Percentiles rank a stretch among this genome's conserved stretches.
phyloP scores from a whole-genome alignment of 2,888 invertebrate species.

The Tanaodytes sp. region DNA sequence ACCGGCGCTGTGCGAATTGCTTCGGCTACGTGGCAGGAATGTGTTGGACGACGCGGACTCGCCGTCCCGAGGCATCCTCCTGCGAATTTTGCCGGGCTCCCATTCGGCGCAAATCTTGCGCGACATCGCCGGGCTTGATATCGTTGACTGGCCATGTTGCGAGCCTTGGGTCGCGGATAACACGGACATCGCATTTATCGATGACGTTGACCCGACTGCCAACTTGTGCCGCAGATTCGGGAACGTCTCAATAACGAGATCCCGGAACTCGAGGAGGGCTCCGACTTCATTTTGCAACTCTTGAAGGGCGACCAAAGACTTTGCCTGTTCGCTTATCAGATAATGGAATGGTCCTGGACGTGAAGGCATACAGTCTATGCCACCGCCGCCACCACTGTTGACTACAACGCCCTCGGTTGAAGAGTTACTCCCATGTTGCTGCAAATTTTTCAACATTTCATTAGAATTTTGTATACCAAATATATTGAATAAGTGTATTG shows the following conservation, averaged over 20 bases:
- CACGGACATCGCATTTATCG: constrained; percentile 70
- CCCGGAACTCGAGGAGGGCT: constrained; percentile 90
- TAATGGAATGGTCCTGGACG: constrained; percentile 83
- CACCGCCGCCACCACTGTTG: constrained; percentile 69
- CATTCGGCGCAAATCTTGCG: constrained; percentile 76
- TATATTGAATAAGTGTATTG: no score
- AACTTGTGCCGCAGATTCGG: constrained; percentile 91
- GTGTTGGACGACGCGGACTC: constrained; percentile 65
- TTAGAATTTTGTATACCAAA: no score
- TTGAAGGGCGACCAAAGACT: constrained; percentile 88
- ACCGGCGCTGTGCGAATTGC: constrained; percentile 77
- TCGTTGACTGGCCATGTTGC: constrained; percentile 66
- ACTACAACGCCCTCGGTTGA: constrained; percentile 60
- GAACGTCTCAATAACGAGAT: constrained; percentile 95
- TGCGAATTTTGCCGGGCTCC: constrained; percentile 86
- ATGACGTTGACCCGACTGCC: constrained; percentile 77
- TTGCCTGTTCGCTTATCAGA: constrained; percentile 90
- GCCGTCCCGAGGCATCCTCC: constrained; percentile 74
- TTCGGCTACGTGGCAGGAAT: constrained; percentile 78
- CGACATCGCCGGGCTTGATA: constrained; percentile 72
- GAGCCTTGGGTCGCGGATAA: constrained; percentile 74
- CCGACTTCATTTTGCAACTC: constrained; percentile 96
- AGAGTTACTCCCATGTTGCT: constrained; percentile 68
- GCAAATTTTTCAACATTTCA: constrained; percentile 30
- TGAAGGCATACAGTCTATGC: constrained; percentile 88